phyloP scores from a whole-genome alignment of 53 echinoderm and acorn worm species.

The Antedon mediterranea region DNA sequence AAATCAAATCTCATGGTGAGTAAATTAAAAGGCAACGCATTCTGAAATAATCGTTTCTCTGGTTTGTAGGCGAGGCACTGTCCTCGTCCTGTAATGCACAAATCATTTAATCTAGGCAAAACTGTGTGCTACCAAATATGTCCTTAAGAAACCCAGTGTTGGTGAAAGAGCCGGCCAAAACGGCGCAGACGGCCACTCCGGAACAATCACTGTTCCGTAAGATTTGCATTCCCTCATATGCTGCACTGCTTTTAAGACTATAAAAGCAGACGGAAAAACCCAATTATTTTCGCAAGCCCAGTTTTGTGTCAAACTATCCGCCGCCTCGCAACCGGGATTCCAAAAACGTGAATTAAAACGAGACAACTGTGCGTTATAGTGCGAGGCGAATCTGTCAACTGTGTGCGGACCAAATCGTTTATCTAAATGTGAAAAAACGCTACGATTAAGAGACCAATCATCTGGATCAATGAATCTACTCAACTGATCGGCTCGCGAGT shows the following conservation, averaged over 20 bases:
- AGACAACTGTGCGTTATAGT: conserved; percentile 3
- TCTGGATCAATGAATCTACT: conserved; percentile 20
- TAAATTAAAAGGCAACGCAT: conserved; percentile 1
- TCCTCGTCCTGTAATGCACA: conserved; percentile 7
- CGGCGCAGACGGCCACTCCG: conserved; percentile 14
- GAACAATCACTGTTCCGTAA: conserved; percentile 21
- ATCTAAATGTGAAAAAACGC: conserved; percentile 2
- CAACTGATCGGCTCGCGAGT: conserved; percentile 11
- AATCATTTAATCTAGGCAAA: conserved; percentile 4
- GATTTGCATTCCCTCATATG: conserved; percentile 8
- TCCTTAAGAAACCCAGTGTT: conserved; percentile 2
- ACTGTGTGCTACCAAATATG: neutral
- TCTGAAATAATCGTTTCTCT: conserved; percentile 16
- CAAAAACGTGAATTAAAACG: conserved; percentile 18
- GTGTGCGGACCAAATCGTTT: conserved; percentile 10
- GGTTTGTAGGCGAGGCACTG: conserved; percentile 17
- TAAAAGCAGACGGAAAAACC: conserved; percentile 11
- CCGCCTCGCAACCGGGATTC: conserved; percentile 13
- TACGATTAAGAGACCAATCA: conserved; percentile 17
- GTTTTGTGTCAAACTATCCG: conserved; percentile 15
- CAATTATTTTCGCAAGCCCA: conserved; percentile 20
- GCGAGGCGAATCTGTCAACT: conserved; percentile 21
- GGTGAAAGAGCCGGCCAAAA: conserved; percentile 19
- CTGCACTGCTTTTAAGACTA: conserved; percentile 2
- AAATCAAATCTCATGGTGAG: conserved; percentile 15